These are phyloP conservation scores for Eupithecia vulgata DNA, from an alignment of 2,888 invertebrate genomes.

Conservation along the genomic window DNA sequence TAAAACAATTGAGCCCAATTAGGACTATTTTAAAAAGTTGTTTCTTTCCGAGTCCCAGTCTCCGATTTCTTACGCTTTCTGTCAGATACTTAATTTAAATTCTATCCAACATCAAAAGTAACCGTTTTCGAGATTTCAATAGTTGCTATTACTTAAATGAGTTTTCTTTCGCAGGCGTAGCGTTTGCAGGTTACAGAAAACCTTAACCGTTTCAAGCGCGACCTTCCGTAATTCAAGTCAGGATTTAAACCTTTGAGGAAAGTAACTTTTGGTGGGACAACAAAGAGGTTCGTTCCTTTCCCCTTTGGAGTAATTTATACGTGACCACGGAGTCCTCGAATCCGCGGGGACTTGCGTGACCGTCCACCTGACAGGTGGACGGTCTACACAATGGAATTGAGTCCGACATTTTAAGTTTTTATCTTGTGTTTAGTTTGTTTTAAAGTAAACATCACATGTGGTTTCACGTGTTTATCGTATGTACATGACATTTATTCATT, in stretches of 20 bases:
- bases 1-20: not conserved
- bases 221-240: constrained; percentile 76
- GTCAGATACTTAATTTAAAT: constrained; percentile 9
- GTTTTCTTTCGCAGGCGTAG: constrained; percentile 55
- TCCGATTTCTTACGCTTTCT: not conserved
- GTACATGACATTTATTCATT: constrained; percentile 3
- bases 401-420: constrained; percentile 60
- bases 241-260: constrained; percentile 78
- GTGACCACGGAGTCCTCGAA: constrained; percentile 69
- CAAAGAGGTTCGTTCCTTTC: constrained; percentile 69
- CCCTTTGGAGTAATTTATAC: constrained; percentile 79
- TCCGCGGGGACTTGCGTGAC: constrained; percentile 72
- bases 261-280: constrained; percentile 75
- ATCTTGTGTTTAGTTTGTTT: constrained; percentile 48
- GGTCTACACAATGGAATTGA: constrained; percentile 58
- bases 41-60: not conserved
- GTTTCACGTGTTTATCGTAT: constrained; percentile 1
- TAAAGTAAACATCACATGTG: not conserved
- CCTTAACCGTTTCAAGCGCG: constrained; percentile 66
- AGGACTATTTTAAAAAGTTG: not conserved
- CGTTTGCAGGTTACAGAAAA: constrained; percentile 47
- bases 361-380: constrained; percentile 54
- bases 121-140: constrained; percentile 26
- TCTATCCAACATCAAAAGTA: constrained; percentile 17
- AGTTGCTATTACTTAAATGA: constrained; percentile 47